These are phyloP conservation scores for Rhamnusium bicolor DNA, from an alignment of 2,888 invertebrate species.

Conservation along the genomic window DNA sequence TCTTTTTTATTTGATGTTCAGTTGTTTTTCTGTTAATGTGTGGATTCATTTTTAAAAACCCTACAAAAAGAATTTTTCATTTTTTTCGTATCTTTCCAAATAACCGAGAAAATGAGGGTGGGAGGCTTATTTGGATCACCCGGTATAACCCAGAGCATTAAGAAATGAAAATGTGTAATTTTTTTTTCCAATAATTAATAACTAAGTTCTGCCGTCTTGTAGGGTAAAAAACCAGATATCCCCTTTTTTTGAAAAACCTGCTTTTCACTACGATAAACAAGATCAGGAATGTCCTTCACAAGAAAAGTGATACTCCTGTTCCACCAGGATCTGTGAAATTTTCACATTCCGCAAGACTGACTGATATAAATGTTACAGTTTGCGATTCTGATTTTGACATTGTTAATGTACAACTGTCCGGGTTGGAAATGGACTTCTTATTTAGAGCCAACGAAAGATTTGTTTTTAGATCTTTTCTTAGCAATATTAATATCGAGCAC, in stretches of 20 bases:
- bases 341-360: conserved; percentile 78
- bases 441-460: conserved; percentile 85
- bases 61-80: no score
- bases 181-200: neutral
- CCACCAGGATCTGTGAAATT: conserved; percentile 85
- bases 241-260: conserved; percentile 52
- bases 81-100: no score
- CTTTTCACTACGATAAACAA: conserved; percentile 57
- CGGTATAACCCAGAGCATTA: no score
- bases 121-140: no score
- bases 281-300: conserved; percentile 55
- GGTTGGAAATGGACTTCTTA: conserved; percentile 83
- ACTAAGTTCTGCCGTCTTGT: conserved; percentile 22
- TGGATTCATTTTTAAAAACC: no score
- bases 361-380: conserved; percentile 77
- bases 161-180: neutral
- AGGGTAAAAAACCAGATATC: conserved; percentile 60
- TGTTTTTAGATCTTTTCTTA: conserved; percentile 80
- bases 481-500: conserved; percentile 81
- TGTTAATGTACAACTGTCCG: conserved; percentile 77
- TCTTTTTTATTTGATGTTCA: no score
- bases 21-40: no score
- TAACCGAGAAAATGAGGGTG: no score
- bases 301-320: conserved; percentile 77
- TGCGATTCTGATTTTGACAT: conserved; percentile 83